Conservation (phyloP, 2,113 vertebrate species). For the Peucedramus taeniatus region DNA sequence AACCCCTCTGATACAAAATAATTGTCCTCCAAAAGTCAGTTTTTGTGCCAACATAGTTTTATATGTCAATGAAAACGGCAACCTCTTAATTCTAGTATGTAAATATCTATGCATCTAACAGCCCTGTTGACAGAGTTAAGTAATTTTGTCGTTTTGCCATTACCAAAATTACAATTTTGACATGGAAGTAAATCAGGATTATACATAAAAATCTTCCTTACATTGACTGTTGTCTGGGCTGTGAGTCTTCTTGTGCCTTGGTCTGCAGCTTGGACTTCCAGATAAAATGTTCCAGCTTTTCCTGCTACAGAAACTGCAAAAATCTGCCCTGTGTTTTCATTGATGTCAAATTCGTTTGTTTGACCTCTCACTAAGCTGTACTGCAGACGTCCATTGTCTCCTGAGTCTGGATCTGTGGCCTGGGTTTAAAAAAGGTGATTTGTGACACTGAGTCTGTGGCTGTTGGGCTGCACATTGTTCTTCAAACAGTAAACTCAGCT, state of each 20-base stretch:
- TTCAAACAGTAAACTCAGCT: not conserved
- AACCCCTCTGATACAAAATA: not conserved
- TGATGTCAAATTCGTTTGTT: conserved; percentile 52
- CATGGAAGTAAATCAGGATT: not conserved
- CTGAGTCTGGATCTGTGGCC: conserved; percentile 74
- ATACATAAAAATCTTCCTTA: conserved; percentile 14
- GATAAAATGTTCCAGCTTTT: not conserved
- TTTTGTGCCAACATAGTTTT: not conserved
- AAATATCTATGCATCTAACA: not conserved
- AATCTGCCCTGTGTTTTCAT: conserved; percentile 70
- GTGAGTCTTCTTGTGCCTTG: conserved; percentile 19
- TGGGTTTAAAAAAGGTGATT: not conserved
- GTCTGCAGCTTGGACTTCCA: conserved; percentile 69
- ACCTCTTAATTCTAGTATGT: fast-evolving
- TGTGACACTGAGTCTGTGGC: not conserved
- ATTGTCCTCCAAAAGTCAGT: not conserved
- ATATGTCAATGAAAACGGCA: not conserved
- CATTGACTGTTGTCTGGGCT: conserved; percentile 53
- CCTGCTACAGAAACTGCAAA: conserved; percentile 64
- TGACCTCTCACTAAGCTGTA: conserved; percentile 62
- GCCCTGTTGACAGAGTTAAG: no score
- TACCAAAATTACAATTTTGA: not conserved
- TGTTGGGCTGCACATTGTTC: not conserved
- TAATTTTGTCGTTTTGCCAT: not conserved
- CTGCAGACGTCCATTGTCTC: conserved; percentile 40